Evolutionary conservation across 2,113 vertebrate species (phyloP), one percentile per base, ranked within the genome.

Genomic region (Peromyscus leucopus): DNA sequence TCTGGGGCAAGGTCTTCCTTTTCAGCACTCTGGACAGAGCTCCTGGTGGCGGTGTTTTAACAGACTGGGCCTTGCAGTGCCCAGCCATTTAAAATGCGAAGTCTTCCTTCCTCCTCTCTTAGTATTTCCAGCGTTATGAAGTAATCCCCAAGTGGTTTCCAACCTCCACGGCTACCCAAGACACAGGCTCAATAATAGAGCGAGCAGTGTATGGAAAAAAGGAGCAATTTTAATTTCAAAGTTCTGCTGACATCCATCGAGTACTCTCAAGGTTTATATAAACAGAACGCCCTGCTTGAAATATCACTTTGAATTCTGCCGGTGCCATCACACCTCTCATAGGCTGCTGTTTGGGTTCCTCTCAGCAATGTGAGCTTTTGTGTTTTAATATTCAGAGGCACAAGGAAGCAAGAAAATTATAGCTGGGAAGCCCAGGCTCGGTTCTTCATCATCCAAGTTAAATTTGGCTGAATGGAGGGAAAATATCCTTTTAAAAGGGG

Each of bases 221-320:
- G 92, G 89, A 98, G 93, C 57, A 10, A 98, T 98, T 98, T 98
- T 97, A 79, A 98, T 98, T 98, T 98, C 98, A 98, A 98, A 99
- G 98, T 97, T 97, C 96, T 0, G 24, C 94, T 98, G 98, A 98
- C 98, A 98, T 98, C 98, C 98, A 98, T 97, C 28, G 42, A 97
- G 95, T 39, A 90, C 98, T 98, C 98, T 96, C 96, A 87, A 96
- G 98, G 97, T 98, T 98, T 97, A 13, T 86, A 97, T 86, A 97
- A 98, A 98, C 97, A 98, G 97, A 98, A 96, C 42, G 13, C 26
- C 33, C 83, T 19, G 89, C 95, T 97, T 95, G 97, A 86, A 97
- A 92, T 84, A 91, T 92, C 71, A 74, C 96, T 97, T 93, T 96
- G 97, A 97, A 98, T 98, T 97, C 97, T 48, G 88, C 95, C 39